Percentiles rank a stretch among this genome's conserved stretches.
These are phyloP conservation scores for Dipodomys merriami DNA, from an alignment of 2,113 vertebrate species.

Conservation along the genomic window DNA sequence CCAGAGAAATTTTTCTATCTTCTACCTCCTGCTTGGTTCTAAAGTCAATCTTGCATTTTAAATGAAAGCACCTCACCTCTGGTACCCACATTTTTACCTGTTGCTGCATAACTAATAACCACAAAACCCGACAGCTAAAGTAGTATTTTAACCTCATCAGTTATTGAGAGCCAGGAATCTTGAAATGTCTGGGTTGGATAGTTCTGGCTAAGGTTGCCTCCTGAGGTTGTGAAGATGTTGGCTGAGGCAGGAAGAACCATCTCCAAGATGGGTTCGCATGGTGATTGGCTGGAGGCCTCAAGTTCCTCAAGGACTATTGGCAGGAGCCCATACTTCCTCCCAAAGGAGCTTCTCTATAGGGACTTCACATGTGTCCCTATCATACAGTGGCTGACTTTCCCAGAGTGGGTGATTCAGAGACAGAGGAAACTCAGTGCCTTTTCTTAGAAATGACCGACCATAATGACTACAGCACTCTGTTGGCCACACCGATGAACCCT, in stretches of 20 bases:
- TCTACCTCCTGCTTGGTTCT: neutral
- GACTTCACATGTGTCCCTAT: neutral
- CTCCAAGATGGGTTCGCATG: neutral
- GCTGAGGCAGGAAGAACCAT: neutral
- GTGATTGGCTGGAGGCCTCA: neutral
- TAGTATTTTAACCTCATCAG: neutral
- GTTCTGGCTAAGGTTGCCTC: neutral
- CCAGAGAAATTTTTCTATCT: neutral
- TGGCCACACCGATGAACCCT: neutral
- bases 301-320: neutral
- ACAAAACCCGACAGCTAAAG: neutral
- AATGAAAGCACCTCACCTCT: neutral
- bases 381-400: neutral
- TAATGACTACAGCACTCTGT: neutral
- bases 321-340: neutral
- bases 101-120: neutral
- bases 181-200: neutral
- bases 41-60: neutral
- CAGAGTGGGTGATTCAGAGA: neutral
- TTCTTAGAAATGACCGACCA: neutral
- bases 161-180: neutral
- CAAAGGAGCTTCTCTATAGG: neutral
- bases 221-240: neutral
- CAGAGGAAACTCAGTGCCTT: neutral
- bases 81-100: neutral